phyloP scores from a whole-genome alignment of 2,113 vertebrate species.

The Podilymbus podiceps region DNA sequence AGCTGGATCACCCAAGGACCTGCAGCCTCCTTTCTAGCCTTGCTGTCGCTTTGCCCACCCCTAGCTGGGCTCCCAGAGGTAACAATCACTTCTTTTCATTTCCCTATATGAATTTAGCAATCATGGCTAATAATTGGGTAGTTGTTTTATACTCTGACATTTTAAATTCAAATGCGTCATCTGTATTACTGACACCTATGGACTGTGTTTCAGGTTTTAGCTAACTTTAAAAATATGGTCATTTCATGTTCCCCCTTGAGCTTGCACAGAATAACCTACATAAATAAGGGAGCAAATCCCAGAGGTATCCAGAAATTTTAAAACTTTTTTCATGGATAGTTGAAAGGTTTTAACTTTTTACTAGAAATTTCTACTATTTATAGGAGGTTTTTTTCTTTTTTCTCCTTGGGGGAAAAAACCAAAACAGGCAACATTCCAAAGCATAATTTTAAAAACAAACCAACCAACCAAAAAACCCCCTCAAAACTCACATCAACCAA shows the following conservation, averaged over 20 bases:
- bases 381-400: background rate
- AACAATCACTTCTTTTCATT: background rate
- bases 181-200: background rate
- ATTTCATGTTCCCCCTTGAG: background rate
- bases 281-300: background rate
- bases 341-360: background rate
- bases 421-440: background rate
- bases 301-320: background rate
- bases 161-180: background rate
- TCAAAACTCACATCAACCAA: too few species aligned
- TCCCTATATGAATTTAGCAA: background rate
- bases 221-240: background rate
- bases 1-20: background rate
- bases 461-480: too few species aligned
- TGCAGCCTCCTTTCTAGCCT: background rate
- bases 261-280: background rate
- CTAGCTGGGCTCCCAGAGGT: background rate
- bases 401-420: background rate
- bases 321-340: background rate
- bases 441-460: background rate
- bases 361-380: background rate
- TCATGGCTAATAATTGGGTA: background rate
- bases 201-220: background rate
- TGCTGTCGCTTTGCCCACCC: background rate
- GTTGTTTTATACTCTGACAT: background rate